These are phyloP conservation scores for Eubasilissa splendida DNA, from an alignment of 2,888 invertebrate genomes.

Conservation along the genomic window DNA sequence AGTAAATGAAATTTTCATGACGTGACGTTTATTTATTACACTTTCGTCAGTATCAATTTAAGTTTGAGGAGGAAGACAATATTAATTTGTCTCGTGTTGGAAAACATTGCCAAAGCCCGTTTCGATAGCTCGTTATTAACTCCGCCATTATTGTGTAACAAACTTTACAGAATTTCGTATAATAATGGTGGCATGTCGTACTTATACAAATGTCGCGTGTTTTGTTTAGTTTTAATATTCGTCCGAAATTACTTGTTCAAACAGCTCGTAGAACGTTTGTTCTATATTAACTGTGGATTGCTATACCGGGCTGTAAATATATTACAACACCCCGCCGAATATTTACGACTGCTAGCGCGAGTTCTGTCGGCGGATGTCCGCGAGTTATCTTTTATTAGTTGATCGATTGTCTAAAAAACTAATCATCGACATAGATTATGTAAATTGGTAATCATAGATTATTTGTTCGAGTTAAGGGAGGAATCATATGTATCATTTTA, in stretches of 20 bases:
- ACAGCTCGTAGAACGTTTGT: conserved; percentile 11
- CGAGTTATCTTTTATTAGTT: too few species aligned
- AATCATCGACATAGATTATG: too few species aligned
- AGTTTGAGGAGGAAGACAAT: neutral
- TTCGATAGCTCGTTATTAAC: conserved; percentile 7
- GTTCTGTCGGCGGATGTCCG: too few species aligned
- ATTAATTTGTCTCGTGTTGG: conserved; percentile 28
- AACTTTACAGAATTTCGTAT: conserved; percentile 26
- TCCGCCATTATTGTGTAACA: conserved; percentile 11
- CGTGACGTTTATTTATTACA: neutral
- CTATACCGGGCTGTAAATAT: too few species aligned
- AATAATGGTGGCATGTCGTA: conserved; percentile 20
- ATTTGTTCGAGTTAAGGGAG: too few species aligned
- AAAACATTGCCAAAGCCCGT: neutral
- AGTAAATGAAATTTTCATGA: too few species aligned
- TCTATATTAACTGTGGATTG: neutral
- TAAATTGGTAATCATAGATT: too few species aligned
- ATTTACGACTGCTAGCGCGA: too few species aligned
- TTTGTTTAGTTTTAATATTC: neutral
- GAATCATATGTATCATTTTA: too few species aligned
- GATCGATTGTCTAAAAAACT: too few species aligned
- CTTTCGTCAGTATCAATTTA: conserved; percentile 1
- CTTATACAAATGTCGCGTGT: conserved; percentile 3
- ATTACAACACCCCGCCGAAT: too few species aligned
- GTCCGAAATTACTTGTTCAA: conserved; percentile 16